Conservation (phyloP, 2,113 vertebrate species). For the Alethe castanea region DNA sequence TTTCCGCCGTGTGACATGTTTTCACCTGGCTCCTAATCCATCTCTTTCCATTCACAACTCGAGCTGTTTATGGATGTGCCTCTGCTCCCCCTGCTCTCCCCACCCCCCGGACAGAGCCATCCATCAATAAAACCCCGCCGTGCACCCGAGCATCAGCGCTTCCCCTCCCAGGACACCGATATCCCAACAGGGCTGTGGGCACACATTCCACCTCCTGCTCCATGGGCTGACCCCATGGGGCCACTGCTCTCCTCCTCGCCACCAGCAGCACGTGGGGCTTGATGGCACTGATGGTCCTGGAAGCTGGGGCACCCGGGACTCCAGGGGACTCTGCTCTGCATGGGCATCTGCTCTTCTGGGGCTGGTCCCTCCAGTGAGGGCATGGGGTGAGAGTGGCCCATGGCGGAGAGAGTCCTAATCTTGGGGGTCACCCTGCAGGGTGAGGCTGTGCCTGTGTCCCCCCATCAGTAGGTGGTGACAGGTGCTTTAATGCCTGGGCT, state of each 20-base stretch:
- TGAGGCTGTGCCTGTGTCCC: neutral
- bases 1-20: conserved; percentile 61
- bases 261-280: neutral
- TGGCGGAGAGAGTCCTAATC: accelerated
- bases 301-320: neutral
- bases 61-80: conserved; percentile 66
- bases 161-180: neutral
- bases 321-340: neutral
- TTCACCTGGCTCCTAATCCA: conserved; percentile 71
- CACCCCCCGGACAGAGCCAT: neutral
- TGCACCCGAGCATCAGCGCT: neutral
- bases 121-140: conserved; percentile 49
- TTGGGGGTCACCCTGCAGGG: neutral
- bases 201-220: neutral
- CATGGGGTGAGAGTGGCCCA: accelerated
- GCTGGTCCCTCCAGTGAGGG: accelerated
- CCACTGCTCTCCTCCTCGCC: neutral
- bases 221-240: neutral
- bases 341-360: neutral
- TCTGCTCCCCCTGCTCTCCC: neutral
- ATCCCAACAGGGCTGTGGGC: neutral
- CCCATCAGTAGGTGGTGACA: neutral
- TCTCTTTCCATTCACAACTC: conserved; percentile 65
- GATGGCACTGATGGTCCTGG: neutral
- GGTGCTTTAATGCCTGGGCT: neutral